These are phyloP conservation scores for Psammodynastes pulverulentus DNA, from an alignment of 2,113 vertebrate genomes.

Conservation along the genomic window DNA sequence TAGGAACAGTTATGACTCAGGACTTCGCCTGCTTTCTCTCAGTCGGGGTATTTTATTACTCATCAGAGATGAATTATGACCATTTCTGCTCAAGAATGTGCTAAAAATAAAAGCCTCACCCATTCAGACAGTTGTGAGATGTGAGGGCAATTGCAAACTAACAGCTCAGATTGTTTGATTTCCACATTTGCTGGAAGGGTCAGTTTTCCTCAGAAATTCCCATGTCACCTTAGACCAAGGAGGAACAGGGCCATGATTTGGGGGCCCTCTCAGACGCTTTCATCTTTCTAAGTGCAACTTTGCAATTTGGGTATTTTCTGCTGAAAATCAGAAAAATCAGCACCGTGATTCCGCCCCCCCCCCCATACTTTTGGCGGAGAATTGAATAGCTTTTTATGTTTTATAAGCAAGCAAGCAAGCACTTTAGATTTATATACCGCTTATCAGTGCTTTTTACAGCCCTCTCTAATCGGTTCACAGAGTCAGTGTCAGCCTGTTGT, in stretches of 20 bases:
- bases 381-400: background rate
- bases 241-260: background rate
- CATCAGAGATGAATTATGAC: background rate
- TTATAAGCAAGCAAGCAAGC: too few species aligned
- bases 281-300: background rate
- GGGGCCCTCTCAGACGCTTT: background rate
- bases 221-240: background rate
- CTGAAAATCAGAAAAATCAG: background rate
- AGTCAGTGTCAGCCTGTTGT: too few species aligned
- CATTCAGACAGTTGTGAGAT: background rate
- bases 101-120: conserved; percentile 4
- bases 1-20: background rate
- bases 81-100: background rate
- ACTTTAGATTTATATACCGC: too few species aligned
- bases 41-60: background rate
- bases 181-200: background rate
- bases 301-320: background rate
- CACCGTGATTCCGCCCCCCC: rapidly evolving
- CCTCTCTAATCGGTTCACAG: too few species aligned
- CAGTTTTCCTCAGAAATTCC: background rate
- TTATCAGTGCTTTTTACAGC: too few species aligned
- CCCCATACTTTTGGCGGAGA: background rate
- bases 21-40: background rate
- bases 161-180: background rate
- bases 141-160: background rate